Conservation (phyloP, 2,888 invertebrate species). For the Nasonia oneida region DNA sequence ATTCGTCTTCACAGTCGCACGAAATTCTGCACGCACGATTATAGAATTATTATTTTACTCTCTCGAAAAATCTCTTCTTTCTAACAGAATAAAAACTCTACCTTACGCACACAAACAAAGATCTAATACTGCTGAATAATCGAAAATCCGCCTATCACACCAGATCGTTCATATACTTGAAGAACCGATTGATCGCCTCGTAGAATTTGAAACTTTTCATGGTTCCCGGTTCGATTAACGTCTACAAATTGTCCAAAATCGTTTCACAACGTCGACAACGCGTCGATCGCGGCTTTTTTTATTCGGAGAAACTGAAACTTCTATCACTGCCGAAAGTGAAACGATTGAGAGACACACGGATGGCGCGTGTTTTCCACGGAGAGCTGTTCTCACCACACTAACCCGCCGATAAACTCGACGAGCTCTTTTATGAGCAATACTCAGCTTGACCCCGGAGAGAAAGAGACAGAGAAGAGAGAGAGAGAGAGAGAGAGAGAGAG, state of each 20-base stretch:
- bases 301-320: background rate
- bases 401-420: conserved; percentile 47
- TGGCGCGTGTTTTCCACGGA: conserved; percentile 30
- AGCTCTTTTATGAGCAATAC: conserved; percentile 48
- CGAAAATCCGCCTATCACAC: background rate
- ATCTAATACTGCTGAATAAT: conserved; percentile 18
- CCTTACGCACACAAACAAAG: background rate
- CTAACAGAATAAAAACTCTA: background rate
- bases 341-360: background rate
- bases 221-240: background rate
- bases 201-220: conserved; percentile 58
- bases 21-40: background rate
- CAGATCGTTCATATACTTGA: conserved; percentile 54
- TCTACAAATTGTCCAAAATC: background rate
- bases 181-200: conserved; percentile 57
- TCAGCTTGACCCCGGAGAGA: conserved; percentile 49
- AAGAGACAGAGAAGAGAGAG: background rate
- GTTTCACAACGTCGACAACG: background rate
- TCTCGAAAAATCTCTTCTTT: background rate
- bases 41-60: background rate
- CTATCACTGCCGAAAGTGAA: background rate
- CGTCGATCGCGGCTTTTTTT: background rate
- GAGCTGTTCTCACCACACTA: conserved; percentile 36
- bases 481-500: background rate
- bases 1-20: conserved; percentile 8